These are phyloP conservation scores for Paradisaea rubra DNA, from an alignment of 2,113 vertebrate genomes.

Conservation along the genomic window DNA sequence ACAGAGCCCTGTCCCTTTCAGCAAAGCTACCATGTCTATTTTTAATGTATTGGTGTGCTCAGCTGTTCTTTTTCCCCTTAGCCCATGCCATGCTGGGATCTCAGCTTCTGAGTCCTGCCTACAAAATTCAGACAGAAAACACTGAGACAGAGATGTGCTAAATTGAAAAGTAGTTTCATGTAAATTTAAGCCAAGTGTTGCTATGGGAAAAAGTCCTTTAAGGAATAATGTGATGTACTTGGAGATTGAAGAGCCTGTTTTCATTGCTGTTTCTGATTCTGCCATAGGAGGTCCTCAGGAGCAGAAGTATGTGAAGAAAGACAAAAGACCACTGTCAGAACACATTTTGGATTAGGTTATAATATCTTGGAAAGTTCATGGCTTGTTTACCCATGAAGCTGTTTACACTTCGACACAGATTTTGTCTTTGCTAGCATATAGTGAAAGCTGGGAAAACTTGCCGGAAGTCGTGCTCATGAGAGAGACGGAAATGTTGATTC, in stretches of 20 bases:
- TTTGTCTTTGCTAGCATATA: neutral
- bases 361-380: neutral
- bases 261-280: neutral
- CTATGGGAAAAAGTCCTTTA: neutral
- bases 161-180: neutral
- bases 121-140: neutral
- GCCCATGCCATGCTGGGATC: fast-evolving
- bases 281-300: neutral
- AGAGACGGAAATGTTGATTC: neutral
- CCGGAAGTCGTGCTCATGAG: neutral
- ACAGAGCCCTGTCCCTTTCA: neutral
- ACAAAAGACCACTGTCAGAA: neutral
- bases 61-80: neutral
- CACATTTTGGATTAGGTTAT: neutral
- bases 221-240: fast-evolving
- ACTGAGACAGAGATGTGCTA: neutral
- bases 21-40: neutral
- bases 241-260: neutral
- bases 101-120: neutral
- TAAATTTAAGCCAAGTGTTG: neutral
- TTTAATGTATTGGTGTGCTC: neutral
- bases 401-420: neutral
- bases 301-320: neutral
- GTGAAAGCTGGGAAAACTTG: neutral
- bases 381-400: neutral